Evolutionary conservation across 2,113 vertebrate species (phyloP), one percentile per base, ranked within the genome.

Genomic region (Peromyscus maniculatus): DNA sequence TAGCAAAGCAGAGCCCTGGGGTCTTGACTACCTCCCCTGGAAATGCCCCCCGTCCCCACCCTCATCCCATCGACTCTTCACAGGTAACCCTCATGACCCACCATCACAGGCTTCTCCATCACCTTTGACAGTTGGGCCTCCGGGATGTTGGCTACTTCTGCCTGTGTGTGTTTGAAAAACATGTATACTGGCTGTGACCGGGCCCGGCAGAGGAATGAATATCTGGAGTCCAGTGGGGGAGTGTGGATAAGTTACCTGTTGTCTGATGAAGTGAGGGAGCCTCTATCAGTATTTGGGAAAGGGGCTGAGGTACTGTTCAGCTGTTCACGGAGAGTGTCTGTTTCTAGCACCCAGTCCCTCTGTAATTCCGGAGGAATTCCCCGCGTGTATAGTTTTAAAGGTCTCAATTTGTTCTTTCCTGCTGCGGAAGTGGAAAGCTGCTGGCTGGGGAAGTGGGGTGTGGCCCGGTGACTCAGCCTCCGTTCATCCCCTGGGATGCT

Each of bases 201-300:
- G 52, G 71, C 90, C 46, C 72, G 78, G 86, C 28, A 67, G 69
- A 92, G 52, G 80, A 31, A 88, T 49, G 91, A 89, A 57, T 7
- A 19, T 83, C 55, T 31, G 16, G 75, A 79, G 72, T 75, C 69
- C 59, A 28, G 22, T 57, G 72, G 57, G 55, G 13, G 57, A 26
- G 2, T 66, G 19, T 72, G 59, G 83, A 1, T 64, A 89, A 89
- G 36, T 91, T 9, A 39, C 62, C 46, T 46, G n/a, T 17, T 57
- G 59, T 6, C 28, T 12, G 33, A 22, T 67, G 82, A 62, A 3
- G 46, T 55, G 55, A 69, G 26, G 0, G 10, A 78, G 59, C 26
- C 75, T 52, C 67, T 4, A 33, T 31, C 52, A 88, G 55, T 31
- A 4, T 91, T 80, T n/a, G 64, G 75, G 82, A 90, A 84, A 26